Evolutionary conservation across 2,113 vertebrate species (phyloP), one percentile per base, ranked within the genome.

Genomic region (Jacana jacana): DNA sequence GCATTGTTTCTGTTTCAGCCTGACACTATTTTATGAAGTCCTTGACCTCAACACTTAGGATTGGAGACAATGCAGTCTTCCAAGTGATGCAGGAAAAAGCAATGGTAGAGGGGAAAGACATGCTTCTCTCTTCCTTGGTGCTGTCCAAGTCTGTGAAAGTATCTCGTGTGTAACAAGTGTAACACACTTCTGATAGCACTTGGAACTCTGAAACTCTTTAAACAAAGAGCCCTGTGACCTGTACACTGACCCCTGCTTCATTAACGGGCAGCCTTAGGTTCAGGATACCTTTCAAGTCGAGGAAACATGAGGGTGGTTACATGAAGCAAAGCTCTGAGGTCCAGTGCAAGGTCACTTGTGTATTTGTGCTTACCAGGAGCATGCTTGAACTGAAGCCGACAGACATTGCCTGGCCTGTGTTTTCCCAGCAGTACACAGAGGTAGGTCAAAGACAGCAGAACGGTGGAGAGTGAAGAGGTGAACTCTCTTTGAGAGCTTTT

Each of bases 321-420:
- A 42, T 15, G 70, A 60, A 81, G 42, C 28, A 35, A 63, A 52
- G 51, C 27, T 15, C 42, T 31, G 44, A 72, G 72, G 39, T 71
- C 39, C 66, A 39, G 14, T 39, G 61, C 22, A 58, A 61, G 70
- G 12, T 31, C 7, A 11, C 46, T 66, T 75, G 28, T 0, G 0
- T 58, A 33, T 30, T 35, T 85, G 1, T 49, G 48, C 49, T 61
- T 89, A 37, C 24, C 27, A 33, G 63, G 16, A 72, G 35, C 2
- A 27, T 0, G 4, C 39, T 68, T 79, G 66, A 81, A 18, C 16
- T 72, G 70, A 19, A 30, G 24, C 31, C 22, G 25, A 2, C 24
- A 78, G 55, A 13, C 51, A 42, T 5, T 61, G 31, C 23, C 54
- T 81, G 64, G 13, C 25, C 39, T 52, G 17, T 3, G 5, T 60